These are phyloP conservation scores for Lasioglossum lativentre DNA, from an alignment of 2,888 invertebrate species.

Conservation along the genomic window DNA sequence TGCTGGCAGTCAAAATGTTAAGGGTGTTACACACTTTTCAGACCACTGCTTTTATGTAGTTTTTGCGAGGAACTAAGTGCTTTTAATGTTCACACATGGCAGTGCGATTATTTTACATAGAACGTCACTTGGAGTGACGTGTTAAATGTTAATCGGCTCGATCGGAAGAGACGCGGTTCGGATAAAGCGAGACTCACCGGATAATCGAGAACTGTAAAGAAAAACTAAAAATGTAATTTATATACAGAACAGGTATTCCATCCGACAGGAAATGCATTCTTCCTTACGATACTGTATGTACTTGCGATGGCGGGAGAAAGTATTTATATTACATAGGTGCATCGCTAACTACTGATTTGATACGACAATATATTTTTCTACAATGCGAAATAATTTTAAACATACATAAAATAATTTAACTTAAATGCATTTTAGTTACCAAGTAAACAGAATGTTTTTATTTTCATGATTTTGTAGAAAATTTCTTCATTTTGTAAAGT, in stretches of 20 bases:
- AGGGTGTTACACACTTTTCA: not conserved
- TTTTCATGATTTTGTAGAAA: not conserved
- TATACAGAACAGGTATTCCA: slow-evolving; percentile 10
- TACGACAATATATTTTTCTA: not conserved
- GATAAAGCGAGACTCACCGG: not conserved
- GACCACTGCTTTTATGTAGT: not conserved
- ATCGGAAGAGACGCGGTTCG: not conserved
- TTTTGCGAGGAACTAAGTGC: not conserved
- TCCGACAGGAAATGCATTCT: not conserved
- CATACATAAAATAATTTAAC: not conserved
- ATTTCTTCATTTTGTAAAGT: not conserved
- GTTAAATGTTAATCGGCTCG: not conserved
- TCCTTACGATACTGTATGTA: not conserved
- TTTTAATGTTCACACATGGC: not conserved
- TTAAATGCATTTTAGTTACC: not conserved
- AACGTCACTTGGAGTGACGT: not conserved
- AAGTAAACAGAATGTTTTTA: not conserved
- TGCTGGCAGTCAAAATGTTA: not conserved
- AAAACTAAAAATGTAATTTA: slow-evolving; percentile 12
- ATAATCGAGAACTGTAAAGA: not conserved
- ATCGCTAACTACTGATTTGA: not conserved
- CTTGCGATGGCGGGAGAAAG: not conserved
- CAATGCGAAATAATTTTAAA: not conserved
- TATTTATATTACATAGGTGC: slow-evolving; percentile 1
- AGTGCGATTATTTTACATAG: not conserved